Base-by-base conservation (phyloP, 2,113 vertebrate genomes). In the Egretta garzetta region DNA sequence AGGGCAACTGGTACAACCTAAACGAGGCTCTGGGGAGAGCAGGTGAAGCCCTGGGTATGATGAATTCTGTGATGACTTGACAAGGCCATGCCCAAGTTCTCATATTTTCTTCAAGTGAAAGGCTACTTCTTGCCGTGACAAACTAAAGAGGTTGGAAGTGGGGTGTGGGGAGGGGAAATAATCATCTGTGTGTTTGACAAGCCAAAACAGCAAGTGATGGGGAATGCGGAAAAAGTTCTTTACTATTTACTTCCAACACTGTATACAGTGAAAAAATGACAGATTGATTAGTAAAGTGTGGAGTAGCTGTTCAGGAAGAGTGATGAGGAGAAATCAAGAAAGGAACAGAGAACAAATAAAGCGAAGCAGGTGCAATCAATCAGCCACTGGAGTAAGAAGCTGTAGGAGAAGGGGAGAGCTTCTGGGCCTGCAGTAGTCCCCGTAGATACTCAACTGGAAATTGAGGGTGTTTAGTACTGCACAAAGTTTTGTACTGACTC, bases 301-400 rank as follows among this genome's bases (percentile, higher is more conserved):
- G 82, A 96, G 88, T 90, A 74, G 79, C 82, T 93, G 86, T 49
- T 94, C 56, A 91, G 77, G 49, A 96, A 95, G 93, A 94, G 74
- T 45, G 90, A 94, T 96, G 93, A 91, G 56, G 60, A 55, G 66
- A 95, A 96, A 89, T 96, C 84, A 93, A 93, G 87, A 71, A 86
- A 87, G 56, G 64, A 87, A 89, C 76, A 52, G 71, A 94, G 94
- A 94, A 82, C 84, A 91, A 94, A 89, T 93, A 79, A 71, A 80
- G 74, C 53, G 80, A 85, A 89, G 66, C 77, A 91, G 70, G 60
- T 33, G 28, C 71, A 81, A 93, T 97, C 91, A 94, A 63, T 96
- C 94, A 93, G 84, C 66, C 1, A 2, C 91, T 94, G 50, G 43
- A 94, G 60, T 67, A 59, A 93, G 89, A 84, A 81, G 56, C 73